Evolutionary conservation across 2,888 invertebrate genomes (phyloP).

Genomic region (Polylopha cassiicola): DNA sequence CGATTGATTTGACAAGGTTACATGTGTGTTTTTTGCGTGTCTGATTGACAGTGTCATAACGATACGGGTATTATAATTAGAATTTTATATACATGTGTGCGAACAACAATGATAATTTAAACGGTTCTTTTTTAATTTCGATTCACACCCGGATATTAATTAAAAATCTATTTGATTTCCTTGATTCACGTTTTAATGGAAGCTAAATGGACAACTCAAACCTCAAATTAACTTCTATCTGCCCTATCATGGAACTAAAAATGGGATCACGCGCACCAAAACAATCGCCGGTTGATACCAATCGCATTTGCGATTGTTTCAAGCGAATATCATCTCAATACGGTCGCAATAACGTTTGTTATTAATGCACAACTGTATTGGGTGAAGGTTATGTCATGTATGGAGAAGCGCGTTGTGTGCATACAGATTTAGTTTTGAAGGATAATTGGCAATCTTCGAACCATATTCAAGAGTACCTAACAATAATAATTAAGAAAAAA

Average conservation of each 20-base stretch:
- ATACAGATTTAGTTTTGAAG: conserved; percentile 10
- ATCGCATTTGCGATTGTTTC: conserved; percentile 5
- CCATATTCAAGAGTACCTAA: no score
- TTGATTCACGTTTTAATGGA: no score
- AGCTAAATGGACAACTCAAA: no score
- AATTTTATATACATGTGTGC: conserved; percentile 1
- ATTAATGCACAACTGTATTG: conserved; percentile 14
- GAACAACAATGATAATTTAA: no score
- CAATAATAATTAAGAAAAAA: no score
- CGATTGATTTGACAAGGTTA: conserved; percentile 18
- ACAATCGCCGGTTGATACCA: no score
- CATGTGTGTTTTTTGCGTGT: conserved; percentile 13
- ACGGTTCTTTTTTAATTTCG: no score
- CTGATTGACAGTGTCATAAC: conserved; percentile 3
- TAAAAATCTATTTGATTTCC: no score
- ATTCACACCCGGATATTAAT: no score
- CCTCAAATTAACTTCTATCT: no score
- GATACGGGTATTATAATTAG: conserved; percentile 1
- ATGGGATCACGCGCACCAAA: no score
- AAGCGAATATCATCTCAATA: conserved; percentile 6
- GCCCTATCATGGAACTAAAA: no score
- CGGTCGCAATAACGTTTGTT: conserved; percentile 13
- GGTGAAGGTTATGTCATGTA: conserved; percentile 13
- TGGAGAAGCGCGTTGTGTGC: conserved; percentile 9
- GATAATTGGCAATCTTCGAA: neutral